Evolutionary conservation across 2,797 vertebrate genomes (phyloP).

Genomic region (Sus cebifrons): DNA sequence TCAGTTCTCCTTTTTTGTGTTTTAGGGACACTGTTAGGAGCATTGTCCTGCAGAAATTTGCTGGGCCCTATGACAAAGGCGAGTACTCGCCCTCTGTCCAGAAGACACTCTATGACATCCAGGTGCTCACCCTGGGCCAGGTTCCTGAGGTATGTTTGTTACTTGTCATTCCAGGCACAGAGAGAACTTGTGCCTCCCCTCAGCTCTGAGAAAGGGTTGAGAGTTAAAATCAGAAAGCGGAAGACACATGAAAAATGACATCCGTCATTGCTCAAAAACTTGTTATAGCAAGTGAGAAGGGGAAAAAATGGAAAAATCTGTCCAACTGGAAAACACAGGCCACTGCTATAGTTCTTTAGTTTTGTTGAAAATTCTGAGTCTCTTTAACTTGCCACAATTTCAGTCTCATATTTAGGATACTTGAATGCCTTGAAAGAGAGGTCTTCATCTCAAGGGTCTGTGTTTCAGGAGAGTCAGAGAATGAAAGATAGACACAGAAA

Average conservation of each 20-base stretch:
- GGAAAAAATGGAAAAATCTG: constrained; percentile 81
- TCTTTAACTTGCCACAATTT: constrained; percentile 18
- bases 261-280: constrained; percentile 84
- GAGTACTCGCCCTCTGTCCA: constrained; percentile 97
- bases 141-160: constrained; percentile 92
- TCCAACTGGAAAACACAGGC: constrained; percentile 74
- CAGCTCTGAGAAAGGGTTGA: constrained; percentile 60
- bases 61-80: constrained; percentile 94
- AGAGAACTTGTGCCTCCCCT: constrained; percentile 64
- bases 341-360: constrained; percentile 39
- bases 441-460: background rate
- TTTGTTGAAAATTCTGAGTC: constrained; percentile 57
- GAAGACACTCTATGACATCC: constrained; percentile 96
- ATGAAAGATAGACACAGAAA: background rate
- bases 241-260: constrained; percentile 83
- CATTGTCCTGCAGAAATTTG: constrained; percentile 95
- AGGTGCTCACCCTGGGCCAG: constrained; percentile 92
- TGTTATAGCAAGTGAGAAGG: constrained; percentile 82
- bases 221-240: constrained; percentile 82
- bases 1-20: constrained; percentile 23
- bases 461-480: constrained; percentile 37
- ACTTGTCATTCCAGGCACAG: constrained; percentile 38
- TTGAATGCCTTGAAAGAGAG: background rate
- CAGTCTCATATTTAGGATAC: constrained; percentile 33
- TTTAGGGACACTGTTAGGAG: constrained; percentile 93